Percentiles rank a stretch among this genome's conserved stretches.
These are phyloP conservation scores for Harpagus bidentatus DNA, from an alignment of 2,113 vertebrate species.

Conservation along the genomic window DNA sequence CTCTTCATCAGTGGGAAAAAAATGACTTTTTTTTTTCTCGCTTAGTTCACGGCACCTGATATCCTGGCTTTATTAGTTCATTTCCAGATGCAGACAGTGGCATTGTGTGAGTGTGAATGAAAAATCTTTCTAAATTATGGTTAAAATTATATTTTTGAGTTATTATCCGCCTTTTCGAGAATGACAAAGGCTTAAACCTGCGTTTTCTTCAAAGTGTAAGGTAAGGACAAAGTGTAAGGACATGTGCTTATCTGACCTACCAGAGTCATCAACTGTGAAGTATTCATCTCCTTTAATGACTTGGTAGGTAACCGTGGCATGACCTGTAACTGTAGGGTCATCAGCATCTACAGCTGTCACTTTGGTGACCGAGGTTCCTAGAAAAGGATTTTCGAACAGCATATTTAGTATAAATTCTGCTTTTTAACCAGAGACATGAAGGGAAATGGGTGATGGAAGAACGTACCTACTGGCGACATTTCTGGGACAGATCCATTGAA, in stretches of 20 bases:
- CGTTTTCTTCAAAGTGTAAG: background rate
- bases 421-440: background rate
- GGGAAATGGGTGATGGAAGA: background rate
- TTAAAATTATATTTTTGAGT: background rate
- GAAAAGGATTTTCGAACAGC: background rate
- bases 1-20: background rate
- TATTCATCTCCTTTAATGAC: constrained; percentile 71
- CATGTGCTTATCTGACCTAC: constrained; percentile 62
- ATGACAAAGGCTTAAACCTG: background rate
- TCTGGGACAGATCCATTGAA: constrained; percentile 85
- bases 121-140: background rate
- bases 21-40: background rate
- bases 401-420: background rate
- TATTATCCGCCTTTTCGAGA: background rate
- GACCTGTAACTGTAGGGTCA: constrained; percentile 83
- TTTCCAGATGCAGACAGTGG: background rate
- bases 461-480: constrained; percentile 81
- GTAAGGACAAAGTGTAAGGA: background rate
- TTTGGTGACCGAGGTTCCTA: constrained; percentile 81
- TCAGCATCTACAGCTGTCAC: constrained; percentile 88
- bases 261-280: constrained; percentile 81
- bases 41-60: background rate
- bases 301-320: constrained; percentile 81
- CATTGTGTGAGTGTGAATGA: background rate
- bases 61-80: background rate